These are phyloP conservation scores for Otocyon megalotis DNA, from an alignment of 2,113 vertebrate genomes.

Conservation along the genomic window DNA sequence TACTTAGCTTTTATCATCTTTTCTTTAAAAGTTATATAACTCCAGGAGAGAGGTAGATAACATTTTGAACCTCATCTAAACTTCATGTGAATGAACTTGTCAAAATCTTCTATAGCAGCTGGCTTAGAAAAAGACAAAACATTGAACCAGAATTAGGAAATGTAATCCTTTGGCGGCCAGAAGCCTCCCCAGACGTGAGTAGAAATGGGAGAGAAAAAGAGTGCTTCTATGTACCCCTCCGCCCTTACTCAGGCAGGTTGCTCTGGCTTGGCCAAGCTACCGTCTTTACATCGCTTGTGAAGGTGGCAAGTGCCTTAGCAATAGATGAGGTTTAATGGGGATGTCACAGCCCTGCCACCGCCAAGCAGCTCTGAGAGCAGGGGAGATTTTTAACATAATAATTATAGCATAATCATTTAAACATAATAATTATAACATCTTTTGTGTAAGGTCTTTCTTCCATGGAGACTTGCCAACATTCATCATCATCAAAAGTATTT, in stretches of 20 bases:
- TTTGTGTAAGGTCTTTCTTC: conserved; percentile 81
- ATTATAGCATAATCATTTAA: conserved; percentile 83
- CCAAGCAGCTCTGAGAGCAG: conserved; percentile 69
- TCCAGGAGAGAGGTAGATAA: not conserved
- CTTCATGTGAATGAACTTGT: not conserved
- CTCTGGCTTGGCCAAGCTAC: not conserved
- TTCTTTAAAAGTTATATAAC: not conserved
- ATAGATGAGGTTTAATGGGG: conserved; percentile 66
- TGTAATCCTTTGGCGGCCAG: not conserved
- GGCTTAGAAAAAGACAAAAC: not conserved
- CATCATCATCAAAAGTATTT: conserved; percentile 81
- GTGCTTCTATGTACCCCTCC: rapidly evolving
- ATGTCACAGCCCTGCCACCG: conserved; percentile 74
- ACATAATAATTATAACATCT: conserved; percentile 84
- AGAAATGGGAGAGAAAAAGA: too few species aligned
- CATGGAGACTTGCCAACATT: conserved; percentile 77
- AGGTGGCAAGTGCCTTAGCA: conserved; percentile 60
- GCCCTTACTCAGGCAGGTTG: not conserved
- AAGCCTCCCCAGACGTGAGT: not conserved
- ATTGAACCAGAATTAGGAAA: not conserved
- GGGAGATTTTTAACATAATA: conserved; percentile 82
- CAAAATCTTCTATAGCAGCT: not conserved
- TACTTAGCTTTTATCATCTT: not conserved
- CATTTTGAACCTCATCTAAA: not conserved
- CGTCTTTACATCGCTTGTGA: not conserved